These are phyloP conservation scores for Acanthosepion esculentum DNA, from an alignment of 2,888 invertebrate genomes.

Conservation along the genomic window DNA sequence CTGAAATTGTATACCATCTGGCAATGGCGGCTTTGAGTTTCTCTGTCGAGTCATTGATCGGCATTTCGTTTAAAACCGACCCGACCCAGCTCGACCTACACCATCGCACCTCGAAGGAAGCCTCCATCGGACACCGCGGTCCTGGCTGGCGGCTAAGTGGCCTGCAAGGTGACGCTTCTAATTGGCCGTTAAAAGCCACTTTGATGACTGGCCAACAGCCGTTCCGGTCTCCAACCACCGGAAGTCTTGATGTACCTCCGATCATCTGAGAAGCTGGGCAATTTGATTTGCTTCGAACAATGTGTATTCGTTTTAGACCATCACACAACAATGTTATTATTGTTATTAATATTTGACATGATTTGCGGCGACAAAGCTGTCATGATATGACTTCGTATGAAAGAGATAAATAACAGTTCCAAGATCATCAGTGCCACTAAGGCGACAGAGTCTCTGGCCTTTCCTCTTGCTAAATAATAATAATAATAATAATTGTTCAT, in stretches of 20 bases:
- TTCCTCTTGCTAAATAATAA: no score
- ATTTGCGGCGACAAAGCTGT: slow-evolving; percentile 16
- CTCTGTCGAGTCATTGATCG: not conserved
- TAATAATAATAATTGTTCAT: no score
- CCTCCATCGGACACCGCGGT: not conserved
- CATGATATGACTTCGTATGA: not conserved
- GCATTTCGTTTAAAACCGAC: not conserved
- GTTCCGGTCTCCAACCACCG: not conserved
- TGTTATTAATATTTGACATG: slow-evolving; percentile 13
- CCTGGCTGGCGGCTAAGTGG: slow-evolving; percentile 33
- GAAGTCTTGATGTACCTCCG: not conserved
- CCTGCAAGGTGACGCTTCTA: slow-evolving; percentile 33
- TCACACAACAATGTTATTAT: slow-evolving; percentile 33
- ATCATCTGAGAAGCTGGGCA: slow-evolving; percentile 33
- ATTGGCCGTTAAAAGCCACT: slow-evolving; percentile 33
- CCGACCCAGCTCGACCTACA: not conserved
- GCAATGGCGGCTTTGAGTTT: not conserved
- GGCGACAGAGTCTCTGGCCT: no score
- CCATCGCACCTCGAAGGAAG: not conserved
- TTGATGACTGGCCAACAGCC: slow-evolving; percentile 33
- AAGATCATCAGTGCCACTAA: no score
- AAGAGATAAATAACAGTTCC: not conserved
- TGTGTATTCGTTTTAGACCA: not conserved
- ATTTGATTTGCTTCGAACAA: not conserved
- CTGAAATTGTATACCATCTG: not conserved